Percentiles rank a stretch among this genome's conserved stretches.
These are phyloP conservation scores for Choristoneura rosaceana DNA, from an alignment of 2,888 invertebrate species.

Conservation along the genomic window DNA sequence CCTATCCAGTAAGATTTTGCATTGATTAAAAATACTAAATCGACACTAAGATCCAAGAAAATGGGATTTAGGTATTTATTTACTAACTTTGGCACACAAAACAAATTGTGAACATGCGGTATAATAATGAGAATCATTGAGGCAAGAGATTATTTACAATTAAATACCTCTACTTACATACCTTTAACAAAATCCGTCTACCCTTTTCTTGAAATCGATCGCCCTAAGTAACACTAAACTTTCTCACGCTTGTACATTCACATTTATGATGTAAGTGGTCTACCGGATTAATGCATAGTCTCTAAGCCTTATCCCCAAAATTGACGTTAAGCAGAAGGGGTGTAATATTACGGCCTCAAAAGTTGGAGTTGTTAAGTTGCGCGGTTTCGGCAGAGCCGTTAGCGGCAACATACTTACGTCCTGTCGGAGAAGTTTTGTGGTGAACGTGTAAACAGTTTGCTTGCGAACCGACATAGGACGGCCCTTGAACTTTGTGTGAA, in stretches of 20 bases:
- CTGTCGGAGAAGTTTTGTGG: slow-evolving; percentile 23
- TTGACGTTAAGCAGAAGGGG: slow-evolving; percentile 14
- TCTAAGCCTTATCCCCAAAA: slow-evolving; percentile 5
- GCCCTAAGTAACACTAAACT: not conserved
- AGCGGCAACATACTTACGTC: slow-evolving; percentile 15
- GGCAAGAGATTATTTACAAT: too few species aligned
- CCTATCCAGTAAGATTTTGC: not conserved
- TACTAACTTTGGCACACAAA: too few species aligned
- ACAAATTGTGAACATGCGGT: too few species aligned
- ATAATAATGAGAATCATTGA: too few species aligned
- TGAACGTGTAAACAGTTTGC: slow-evolving; percentile 28
- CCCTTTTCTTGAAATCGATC: not conserved
- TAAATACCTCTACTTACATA: too few species aligned
- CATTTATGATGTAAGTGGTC: slow-evolving; percentile 3
- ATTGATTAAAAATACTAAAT: too few species aligned
- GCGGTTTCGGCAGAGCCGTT: slow-evolving; percentile 27
- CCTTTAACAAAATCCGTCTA: not conserved
- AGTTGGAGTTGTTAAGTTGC: slow-evolving; percentile 24
- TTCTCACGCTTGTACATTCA: not conserved
- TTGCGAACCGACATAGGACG: not conserved
- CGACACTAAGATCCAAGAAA: too few species aligned
- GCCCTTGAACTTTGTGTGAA: slow-evolving; percentile 15
- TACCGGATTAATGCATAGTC: not conserved
- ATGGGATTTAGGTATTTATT: too few species aligned
- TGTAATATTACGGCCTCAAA: slow-evolving; percentile 14